These are phyloP conservation scores for Otocyon megalotis DNA, from an alignment of 2,113 vertebrate species.

Conservation along the genomic window DNA sequence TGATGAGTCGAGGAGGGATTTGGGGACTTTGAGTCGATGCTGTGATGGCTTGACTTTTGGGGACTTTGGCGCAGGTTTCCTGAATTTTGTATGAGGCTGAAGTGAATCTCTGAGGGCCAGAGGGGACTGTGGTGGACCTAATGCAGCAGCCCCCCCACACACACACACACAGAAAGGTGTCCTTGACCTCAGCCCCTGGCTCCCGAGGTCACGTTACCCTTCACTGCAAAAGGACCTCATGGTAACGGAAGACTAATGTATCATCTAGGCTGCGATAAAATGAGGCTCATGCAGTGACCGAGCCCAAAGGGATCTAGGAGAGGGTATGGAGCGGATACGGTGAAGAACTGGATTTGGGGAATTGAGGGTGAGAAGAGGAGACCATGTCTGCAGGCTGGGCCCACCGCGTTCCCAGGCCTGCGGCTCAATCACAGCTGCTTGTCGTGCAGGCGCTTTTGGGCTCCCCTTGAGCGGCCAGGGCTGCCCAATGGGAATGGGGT, in stretches of 20 bases:
- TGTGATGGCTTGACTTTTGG: background rate
- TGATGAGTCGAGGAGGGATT: background rate
- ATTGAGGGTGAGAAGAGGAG: background rate
- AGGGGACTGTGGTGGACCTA: background rate
- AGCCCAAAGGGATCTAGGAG: too few relatives aligned
- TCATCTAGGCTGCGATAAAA: background rate
- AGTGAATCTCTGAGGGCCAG: background rate
- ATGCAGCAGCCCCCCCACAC: background rate
- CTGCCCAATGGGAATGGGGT: background rate
- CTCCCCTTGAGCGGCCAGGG: background rate
- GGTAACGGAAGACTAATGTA: background rate
- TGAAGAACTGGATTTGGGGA: background rate
- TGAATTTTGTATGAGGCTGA: background rate
- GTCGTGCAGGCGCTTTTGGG: background rate
- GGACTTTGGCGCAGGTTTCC: background rate
- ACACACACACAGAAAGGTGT: background rate
- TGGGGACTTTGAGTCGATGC: background rate
- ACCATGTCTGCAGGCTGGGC: background rate
- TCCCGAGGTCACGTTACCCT: background rate
- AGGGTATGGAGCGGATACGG: background rate
- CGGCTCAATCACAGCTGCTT: background rate
- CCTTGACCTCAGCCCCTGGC: background rate
- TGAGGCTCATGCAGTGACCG: too few relatives aligned
- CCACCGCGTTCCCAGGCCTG: background rate
- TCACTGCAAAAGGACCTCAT: background rate